Evolutionary conservation across 1,140 invertebrate species (phyloP).

Genomic region (Drosophila busckii): DNA sequence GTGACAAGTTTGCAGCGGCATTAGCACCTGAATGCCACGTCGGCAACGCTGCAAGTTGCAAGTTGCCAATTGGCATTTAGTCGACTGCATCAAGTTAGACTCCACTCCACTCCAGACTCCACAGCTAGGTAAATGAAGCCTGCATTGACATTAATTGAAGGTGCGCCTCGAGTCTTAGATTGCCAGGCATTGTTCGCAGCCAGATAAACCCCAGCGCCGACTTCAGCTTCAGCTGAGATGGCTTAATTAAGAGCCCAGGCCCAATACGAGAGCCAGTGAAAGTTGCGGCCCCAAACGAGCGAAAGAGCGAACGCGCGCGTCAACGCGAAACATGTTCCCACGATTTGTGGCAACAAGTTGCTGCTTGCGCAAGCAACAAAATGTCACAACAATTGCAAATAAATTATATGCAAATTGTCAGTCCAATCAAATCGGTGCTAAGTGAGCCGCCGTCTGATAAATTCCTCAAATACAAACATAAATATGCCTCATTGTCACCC

Average conservation of each 20-base stretch:
- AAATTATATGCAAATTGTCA: constrained; percentile 74
- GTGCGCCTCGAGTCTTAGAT: constrained; percentile 55
- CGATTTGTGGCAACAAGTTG: constrained; percentile 57
- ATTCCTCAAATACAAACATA: constrained; percentile 25
- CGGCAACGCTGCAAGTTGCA: neutral
- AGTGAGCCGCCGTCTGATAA: constrained; percentile 27
- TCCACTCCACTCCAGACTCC: constrained; percentile 12
- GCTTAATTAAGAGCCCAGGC: constrained; percentile 58
- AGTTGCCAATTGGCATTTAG: constrained; percentile 21
- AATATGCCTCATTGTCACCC: constrained; percentile 22
- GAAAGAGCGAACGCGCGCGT: neutral
- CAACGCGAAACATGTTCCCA: constrained; percentile 43
- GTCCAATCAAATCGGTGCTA: constrained; percentile 62
- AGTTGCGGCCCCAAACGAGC: constrained; percentile 28
- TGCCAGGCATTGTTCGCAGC: constrained; percentile 49
- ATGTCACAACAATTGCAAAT: constrained; percentile 74
- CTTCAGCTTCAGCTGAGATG: constrained; percentile 52
- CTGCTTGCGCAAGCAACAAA: constrained; percentile 55
- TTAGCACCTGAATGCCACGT: constrained; percentile 34
- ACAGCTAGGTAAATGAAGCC: constrained; percentile 54
- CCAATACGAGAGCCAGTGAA: constrained; percentile 57
- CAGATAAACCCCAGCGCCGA: constrained; percentile 40
- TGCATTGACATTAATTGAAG: constrained; percentile 57
- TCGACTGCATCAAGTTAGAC: no score
- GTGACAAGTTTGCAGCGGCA: constrained; percentile 22